Conservation (phyloP, 1,140 invertebrate genomes). For the Cydia amplana region DNA sequence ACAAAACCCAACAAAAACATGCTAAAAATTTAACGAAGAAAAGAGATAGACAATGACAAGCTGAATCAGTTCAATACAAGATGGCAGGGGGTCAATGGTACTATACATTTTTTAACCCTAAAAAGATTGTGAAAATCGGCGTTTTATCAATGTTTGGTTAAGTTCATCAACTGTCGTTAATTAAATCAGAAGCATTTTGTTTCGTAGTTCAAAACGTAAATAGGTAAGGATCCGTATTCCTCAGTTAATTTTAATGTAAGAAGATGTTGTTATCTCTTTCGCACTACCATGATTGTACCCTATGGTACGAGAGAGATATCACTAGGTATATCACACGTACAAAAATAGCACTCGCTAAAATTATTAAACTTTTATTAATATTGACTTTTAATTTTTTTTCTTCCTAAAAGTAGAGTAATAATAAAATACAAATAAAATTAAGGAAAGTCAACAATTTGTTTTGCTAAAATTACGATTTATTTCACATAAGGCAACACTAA, state of each 20-base stretch:
- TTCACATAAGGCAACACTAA: background rate
- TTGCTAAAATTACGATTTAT: background rate
- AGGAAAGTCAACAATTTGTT: background rate
- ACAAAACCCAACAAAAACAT: background rate
- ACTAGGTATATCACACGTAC: background rate
- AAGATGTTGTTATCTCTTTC: background rate
- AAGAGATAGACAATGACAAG: constrained; percentile 21
- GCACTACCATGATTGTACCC: background rate
- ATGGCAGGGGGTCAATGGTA: constrained; percentile 12
- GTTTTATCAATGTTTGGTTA: too few relatives aligned
- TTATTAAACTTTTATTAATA: too few relatives aligned
- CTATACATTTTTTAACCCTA: background rate
- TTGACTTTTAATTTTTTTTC: too few relatives aligned
- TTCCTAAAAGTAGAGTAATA: too few relatives aligned
- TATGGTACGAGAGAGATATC: background rate
- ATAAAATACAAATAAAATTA: background rate
- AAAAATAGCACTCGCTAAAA: background rate
- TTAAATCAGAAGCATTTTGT: too few relatives aligned
- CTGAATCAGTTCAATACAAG: constrained; percentile 28
- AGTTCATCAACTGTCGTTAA: too few relatives aligned
- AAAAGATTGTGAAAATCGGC: background rate
- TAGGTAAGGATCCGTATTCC: background rate
- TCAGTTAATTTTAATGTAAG: background rate
- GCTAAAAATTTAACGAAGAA: background rate
- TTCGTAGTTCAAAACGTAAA: background rate